Evolutionary conservation across 2,797 vertebrate genomes (phyloP).

Genomic region (Lepilemur septentrionalis): DNA sequence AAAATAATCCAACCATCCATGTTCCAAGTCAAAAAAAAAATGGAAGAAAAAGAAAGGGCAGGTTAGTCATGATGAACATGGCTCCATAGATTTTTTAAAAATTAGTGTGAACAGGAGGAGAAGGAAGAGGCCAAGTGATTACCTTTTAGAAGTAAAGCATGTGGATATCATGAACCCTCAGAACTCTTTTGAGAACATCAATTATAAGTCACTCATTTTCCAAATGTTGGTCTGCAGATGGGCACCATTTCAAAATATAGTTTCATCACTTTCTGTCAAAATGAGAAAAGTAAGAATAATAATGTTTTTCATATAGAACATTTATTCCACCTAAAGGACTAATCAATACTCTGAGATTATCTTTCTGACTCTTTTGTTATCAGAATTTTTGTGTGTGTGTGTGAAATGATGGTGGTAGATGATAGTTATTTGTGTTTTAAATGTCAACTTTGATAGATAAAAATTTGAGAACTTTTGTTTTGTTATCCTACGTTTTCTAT

Average conservation of each 20-base stretch:
- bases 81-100: neutral
- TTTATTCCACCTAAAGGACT: neutral
- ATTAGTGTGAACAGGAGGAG: neutral
- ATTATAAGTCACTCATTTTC: neutral
- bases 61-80: neutral
- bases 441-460: neutral
- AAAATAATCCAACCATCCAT: neutral
- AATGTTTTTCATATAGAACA: neutral
- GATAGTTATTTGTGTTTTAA: neutral
- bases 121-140: neutral
- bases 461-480: neutral
- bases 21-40: neutral
- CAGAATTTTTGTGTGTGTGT: neutral
- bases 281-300: conserved; percentile 4
- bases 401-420: neutral
- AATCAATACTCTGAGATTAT: conserved; percentile 15
- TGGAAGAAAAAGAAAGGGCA: neutral
- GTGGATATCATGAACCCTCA: neutral
- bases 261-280: conserved; percentile 4
- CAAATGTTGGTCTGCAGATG: neutral
- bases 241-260: neutral
- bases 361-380: neutral
- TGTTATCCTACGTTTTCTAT: conserved; percentile 12
- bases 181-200: neutral
- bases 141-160: neutral